These are phyloP conservation scores for Sipunculus nudus DNA, from an alignment of 2,888 invertebrate genomes.

Conservation along the genomic window DNA sequence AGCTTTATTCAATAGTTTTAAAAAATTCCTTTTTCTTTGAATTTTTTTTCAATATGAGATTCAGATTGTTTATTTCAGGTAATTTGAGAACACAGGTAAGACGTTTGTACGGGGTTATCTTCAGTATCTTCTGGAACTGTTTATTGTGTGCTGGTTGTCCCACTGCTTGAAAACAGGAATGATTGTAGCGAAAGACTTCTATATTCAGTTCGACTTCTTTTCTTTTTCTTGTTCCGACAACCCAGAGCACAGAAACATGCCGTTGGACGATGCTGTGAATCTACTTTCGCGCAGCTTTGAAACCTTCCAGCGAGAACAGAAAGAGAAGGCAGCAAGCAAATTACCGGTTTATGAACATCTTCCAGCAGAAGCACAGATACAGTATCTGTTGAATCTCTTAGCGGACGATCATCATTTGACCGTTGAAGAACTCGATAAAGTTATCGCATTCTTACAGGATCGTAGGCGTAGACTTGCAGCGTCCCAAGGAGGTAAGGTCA, in stretches of 20 bases:
- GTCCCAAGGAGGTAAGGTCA: slow-evolving; percentile 2
- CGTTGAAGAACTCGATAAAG: slow-evolving; percentile 58
- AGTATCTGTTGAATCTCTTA: slow-evolving; percentile 77
- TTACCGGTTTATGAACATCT: not conserved
- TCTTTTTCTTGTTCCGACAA: slow-evolving; percentile 22
- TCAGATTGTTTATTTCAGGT: too few relatives aligned
- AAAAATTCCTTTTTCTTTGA: too few relatives aligned
- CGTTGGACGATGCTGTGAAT: slow-evolving; percentile 86
- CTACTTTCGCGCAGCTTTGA: slow-evolving; percentile 73
- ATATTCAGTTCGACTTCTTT: slow-evolving; percentile 3
- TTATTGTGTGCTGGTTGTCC: slow-evolving; percentile 3
- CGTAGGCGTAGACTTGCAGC: slow-evolving; percentile 68
- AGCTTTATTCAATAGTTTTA: too few relatives aligned
- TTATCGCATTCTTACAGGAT: slow-evolving; percentile 74
- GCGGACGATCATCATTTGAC: slow-evolving; percentile 78
- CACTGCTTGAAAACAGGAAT: too few relatives aligned
- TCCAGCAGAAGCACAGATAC: not conserved
- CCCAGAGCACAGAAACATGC: slow-evolving; percentile 94
- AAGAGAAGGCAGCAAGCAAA: slow-evolving; percentile 44
- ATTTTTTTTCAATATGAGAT: too few relatives aligned
- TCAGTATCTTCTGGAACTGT: too few relatives aligned
- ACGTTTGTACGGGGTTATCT: too few relatives aligned
- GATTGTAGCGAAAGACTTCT: too few relatives aligned
- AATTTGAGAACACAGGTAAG: too few relatives aligned
- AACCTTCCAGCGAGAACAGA: slow-evolving; percentile 54